Conservation (phyloP, 23 tunicate genomes). For the Corella eumyota region DNA sequence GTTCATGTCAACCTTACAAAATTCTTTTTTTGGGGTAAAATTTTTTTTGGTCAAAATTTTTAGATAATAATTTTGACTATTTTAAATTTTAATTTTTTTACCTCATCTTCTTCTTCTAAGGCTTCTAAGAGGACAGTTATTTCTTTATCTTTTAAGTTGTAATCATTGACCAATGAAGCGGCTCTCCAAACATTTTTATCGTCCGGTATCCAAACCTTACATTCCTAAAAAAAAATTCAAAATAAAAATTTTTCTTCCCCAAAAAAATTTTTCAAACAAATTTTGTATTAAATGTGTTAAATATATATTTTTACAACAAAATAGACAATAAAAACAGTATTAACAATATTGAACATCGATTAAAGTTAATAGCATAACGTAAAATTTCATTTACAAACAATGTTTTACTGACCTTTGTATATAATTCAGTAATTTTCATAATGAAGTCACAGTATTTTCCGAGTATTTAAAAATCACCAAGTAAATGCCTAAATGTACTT, state of each 20-base stretch:
- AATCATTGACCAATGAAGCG: slow-evolving; percentile 32
- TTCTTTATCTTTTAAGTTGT: slow-evolving; percentile 50
- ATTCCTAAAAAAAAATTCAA: slow-evolving; percentile 47
- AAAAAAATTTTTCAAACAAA: neutral
- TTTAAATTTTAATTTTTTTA: slow-evolving; percentile 3
- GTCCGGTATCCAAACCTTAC: slow-evolving; percentile 91
- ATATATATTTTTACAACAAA: too few relatives aligned
- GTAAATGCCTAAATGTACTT: too few relatives aligned
- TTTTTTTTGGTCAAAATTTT: too few relatives aligned
- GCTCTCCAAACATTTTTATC: slow-evolving; percentile 67
- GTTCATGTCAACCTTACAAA: too few relatives aligned
- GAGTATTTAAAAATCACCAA: too few relatives aligned
- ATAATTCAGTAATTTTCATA: slow-evolving; percentile 6
- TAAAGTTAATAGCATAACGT: too few relatives aligned
- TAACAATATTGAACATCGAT: too few relatives aligned
- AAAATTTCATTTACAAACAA: neutral
- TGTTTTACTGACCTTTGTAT: slow-evolving; percentile 9
- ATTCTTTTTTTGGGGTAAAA: too few relatives aligned
- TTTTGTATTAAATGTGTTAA: neutral
- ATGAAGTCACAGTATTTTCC: too few relatives aligned
- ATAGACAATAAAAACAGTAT: neutral
- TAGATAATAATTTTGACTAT: too few relatives aligned
- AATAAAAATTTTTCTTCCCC: too few relatives aligned
- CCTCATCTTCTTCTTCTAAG: slow-evolving; percentile 60
- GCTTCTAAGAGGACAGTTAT: slow-evolving; percentile 27